Evolutionary conservation across 2,113 vertebrate genomes (phyloP).

Genomic region (Cinclus mexicanus): DNA sequence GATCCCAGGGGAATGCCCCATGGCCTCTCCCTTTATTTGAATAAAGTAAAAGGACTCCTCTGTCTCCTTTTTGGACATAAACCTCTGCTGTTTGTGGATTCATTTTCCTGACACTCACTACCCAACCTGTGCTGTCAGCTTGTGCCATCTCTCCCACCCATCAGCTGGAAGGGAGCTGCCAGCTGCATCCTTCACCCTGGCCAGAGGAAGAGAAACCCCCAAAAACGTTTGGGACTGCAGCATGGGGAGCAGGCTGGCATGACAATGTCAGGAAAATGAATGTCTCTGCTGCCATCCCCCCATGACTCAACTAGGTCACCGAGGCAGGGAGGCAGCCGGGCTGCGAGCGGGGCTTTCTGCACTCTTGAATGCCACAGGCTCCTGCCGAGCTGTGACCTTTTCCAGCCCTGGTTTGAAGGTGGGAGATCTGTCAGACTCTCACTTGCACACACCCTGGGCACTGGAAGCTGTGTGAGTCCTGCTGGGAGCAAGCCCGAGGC

Average conservation of each 20-base stretch:
- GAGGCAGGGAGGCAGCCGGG: background rate
- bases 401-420: background rate
- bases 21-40: too few relatives aligned
- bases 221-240: background rate
- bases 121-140: background rate
- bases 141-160: background rate
- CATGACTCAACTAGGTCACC: slow-evolving; percentile 63
- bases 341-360: background rate
- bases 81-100: too few relatives aligned
- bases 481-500: rapidly evolving
- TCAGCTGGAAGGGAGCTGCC: background rate
- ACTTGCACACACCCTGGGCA: background rate
- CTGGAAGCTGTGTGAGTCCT: background rate
- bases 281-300: background rate
- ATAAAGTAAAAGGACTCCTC: too few relatives aligned
- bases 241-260: background rate
- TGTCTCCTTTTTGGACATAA: too few relatives aligned
- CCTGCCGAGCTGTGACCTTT: background rate
- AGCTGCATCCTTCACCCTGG: rapidly evolving
- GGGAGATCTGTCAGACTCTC: background rate
- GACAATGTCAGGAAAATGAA: background rate
- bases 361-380: background rate
- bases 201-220: background rate
- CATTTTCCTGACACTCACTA: background rate
- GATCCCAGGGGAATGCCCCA: too few relatives aligned